phyloP scores from a whole-genome alignment of 2,797 vertebrate genomes.

The Oophaga sylvatica region DNA sequence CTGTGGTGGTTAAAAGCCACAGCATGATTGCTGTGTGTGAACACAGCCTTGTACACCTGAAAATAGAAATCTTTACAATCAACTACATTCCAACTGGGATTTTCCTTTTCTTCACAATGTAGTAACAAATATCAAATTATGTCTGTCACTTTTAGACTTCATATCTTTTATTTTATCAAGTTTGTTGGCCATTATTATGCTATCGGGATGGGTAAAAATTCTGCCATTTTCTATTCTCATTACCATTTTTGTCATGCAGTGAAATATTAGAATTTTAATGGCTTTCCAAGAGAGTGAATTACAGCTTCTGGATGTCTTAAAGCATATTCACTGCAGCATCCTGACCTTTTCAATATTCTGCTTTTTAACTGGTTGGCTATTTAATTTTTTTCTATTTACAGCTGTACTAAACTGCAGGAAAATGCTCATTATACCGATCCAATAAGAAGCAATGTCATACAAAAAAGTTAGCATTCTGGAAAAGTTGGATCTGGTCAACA shows the following conservation, averaged over 20 bases:
- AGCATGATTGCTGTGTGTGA: too few relatives aligned
- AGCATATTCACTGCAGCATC: slow-evolving; percentile 61
- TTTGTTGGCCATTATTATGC: slow-evolving; percentile 70
- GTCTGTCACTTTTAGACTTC: slow-evolving; percentile 32
- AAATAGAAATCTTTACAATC: neutral
- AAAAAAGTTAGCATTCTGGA: slow-evolving; percentile 66
- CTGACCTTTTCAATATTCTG: slow-evolving; percentile 82
- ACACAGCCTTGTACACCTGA: neutral
- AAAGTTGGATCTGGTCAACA: slow-evolving; percentile 63
- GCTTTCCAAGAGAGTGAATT: slow-evolving; percentile 73
- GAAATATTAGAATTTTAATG: slow-evolving; percentile 80
- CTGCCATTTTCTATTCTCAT: slow-evolving; percentile 79
- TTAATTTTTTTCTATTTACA: slow-evolving; percentile 66
- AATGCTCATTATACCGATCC: slow-evolving; percentile 65
- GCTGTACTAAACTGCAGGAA: slow-evolving; percentile 63
- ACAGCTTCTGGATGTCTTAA: slow-evolving; percentile 70
- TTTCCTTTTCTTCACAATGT: neutral
- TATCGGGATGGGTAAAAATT: slow-evolving; percentile 77
- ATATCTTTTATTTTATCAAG: slow-evolving; percentile 40
- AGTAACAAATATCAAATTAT: neutral
- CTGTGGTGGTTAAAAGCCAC: too few relatives aligned
- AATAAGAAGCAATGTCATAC: slow-evolving; percentile 71
- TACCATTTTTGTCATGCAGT: slow-evolving; percentile 76
- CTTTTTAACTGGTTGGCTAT: slow-evolving; percentile 78
- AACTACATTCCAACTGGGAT: neutral